Evolutionary conservation across 2,888 invertebrate species (phyloP).

Genomic region (Acrobasis consociella): DNA sequence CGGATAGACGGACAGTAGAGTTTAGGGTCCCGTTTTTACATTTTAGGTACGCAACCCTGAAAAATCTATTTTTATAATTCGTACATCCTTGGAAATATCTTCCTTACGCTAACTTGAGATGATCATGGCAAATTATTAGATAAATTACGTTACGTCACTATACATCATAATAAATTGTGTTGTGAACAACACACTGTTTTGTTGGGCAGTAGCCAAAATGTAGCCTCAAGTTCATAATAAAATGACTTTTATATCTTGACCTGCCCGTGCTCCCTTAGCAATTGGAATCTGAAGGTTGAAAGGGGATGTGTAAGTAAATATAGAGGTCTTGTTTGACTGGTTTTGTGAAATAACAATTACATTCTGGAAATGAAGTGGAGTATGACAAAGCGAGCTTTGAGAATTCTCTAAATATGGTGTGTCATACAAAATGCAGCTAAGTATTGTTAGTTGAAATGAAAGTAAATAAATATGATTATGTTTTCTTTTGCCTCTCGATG

Average conservation of each 20-base stretch:
- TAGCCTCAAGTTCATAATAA: slow-evolving; percentile 34
- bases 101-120: background rate
- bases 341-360: slow-evolving; percentile 9
- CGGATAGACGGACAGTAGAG: too few species aligned
- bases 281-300: slow-evolving; percentile 1
- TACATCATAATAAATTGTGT: slow-evolving; percentile 50
- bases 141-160: slow-evolving; percentile 44
- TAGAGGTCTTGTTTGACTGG: background rate
- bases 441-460: too few species aligned
- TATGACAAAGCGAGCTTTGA: slow-evolving; percentile 4
- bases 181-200: slow-evolving; percentile 49
- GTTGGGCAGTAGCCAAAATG: slow-evolving; percentile 48
- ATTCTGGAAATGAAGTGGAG: slow-evolving; percentile 12
- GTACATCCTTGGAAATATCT: too few species aligned
- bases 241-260: background rate
- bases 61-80: too few species aligned
- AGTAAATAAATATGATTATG: too few species aligned
- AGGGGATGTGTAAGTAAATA: background rate
- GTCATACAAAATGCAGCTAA: too few species aligned
- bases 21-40: too few species aligned
- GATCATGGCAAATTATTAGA: slow-evolving; percentile 42
- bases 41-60: too few species aligned
- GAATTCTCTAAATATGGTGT: slow-evolving; percentile 12
- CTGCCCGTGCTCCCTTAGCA: background rate
- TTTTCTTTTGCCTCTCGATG: too few species aligned